Conservation (phyloP, 2,888 invertebrate species). For the Ophion ventricosus region DNA sequence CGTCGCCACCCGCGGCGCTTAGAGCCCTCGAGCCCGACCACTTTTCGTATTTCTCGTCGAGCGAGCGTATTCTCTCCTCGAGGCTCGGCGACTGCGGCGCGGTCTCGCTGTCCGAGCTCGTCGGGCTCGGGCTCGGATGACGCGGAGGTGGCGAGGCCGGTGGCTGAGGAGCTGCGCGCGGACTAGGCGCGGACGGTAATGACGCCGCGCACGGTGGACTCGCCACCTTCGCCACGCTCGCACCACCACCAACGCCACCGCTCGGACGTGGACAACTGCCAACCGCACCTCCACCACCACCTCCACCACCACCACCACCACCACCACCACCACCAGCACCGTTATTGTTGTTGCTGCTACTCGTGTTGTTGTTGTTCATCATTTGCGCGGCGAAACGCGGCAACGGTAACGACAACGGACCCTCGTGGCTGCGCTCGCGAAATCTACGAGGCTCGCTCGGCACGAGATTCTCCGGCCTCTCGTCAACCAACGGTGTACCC, state of each 20-base stretch:
- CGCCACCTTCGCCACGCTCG: slow-evolving; percentile 79
- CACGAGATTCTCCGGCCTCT: slow-evolving; percentile 89
- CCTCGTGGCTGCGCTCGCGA: slow-evolving; percentile 86
- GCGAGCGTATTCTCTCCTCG: slow-evolving; percentile 95
- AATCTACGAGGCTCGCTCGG: slow-evolving; percentile 91
- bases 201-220: slow-evolving; percentile 79
- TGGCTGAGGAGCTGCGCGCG: slow-evolving; percentile 87
- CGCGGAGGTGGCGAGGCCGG: slow-evolving; percentile 88
- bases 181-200: slow-evolving; percentile 83
- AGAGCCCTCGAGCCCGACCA: slow-evolving; percentile 90
- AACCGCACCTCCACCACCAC: slow-evolving; percentile 69
- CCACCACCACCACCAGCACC: slow-evolving; percentile 67
- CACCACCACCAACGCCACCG: slow-evolving; percentile 60
- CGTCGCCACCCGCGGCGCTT: slow-evolving; percentile 85
- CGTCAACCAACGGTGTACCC: slow-evolving; percentile 93
- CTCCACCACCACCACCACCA: slow-evolving; percentile 70
- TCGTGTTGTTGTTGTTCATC: slow-evolving; percentile 81
- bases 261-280: slow-evolving; percentile 67
- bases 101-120: slow-evolving; percentile 88
- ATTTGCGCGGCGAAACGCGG: slow-evolving; percentile 94
- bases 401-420: slow-evolving; percentile 92
- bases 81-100: slow-evolving; percentile 88
- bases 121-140: slow-evolving; percentile 90
- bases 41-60: slow-evolving; percentile 96
- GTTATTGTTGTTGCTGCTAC: slow-evolving; percentile 72